A percentile compares a stretch with the other conserved stretches of the same genome.
Conservation (phyloP, 1,140 invertebrate genomes). For the Cephus cinctus region DNA sequence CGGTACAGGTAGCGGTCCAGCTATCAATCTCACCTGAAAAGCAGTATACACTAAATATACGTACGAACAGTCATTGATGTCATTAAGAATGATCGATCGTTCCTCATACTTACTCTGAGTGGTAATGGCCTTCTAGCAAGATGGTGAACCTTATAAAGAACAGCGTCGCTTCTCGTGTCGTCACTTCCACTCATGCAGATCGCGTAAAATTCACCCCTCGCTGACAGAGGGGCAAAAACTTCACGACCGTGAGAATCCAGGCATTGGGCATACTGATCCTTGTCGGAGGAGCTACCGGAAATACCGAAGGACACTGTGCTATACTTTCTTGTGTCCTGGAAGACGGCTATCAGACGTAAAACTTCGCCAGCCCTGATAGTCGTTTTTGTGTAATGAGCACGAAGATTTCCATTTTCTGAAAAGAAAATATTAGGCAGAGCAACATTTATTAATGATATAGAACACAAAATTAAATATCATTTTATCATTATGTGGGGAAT, state of each 20-base stretch:
- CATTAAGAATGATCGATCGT: neutral
- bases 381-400: conserved; percentile 55
- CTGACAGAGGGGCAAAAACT: conserved; percentile 46
- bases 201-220: conserved; percentile 51
- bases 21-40: conserved; percentile 48
- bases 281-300: conserved; percentile 42
- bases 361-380: conserved; percentile 53
- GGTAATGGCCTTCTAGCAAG: conserved; percentile 43
- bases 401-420: conserved; percentile 50
- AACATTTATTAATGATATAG: too few relatives aligned
- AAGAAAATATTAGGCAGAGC: conserved; percentile 11
- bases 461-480: too few relatives aligned
- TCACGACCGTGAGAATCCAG: conserved; percentile 49
- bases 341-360: conserved; percentile 53
- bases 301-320: conserved; percentile 48
- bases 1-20: conserved; percentile 50
- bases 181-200: conserved; percentile 43
- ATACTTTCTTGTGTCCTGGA: conserved; percentile 53
- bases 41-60: conserved; percentile 1
- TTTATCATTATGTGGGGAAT: too few relatives aligned
- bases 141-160: conserved; percentile 50
- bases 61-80: neutral
- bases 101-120: conserved; percentile 42
- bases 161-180: conserved; percentile 40
- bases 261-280: conserved; percentile 55